Percentiles rank a stretch among this genome's conserved stretches.
phyloP scores from a whole-genome alignment of 2,888 invertebrate genomes.

The Patella pellucida region DNA sequence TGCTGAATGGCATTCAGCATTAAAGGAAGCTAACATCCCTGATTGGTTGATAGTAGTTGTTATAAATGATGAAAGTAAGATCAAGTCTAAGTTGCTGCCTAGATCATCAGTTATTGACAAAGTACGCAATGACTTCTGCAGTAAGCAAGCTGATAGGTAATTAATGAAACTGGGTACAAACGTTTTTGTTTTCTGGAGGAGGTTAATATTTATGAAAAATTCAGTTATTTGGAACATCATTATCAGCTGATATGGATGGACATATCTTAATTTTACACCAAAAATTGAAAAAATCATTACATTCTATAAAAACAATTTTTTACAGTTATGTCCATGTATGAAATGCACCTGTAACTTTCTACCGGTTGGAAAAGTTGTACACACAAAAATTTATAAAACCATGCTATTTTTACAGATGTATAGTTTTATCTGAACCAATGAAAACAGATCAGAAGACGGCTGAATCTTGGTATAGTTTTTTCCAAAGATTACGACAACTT shows the following conservation, averaged over 20 bases:
- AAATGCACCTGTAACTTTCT: too few species aligned
- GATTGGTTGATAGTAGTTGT: constrained; percentile 96
- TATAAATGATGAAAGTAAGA: constrained; percentile 89
- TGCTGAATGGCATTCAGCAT: constrained; percentile 86
- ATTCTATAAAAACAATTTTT: too few species aligned
- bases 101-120: constrained; percentile 94
- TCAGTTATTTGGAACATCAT: not conserved
- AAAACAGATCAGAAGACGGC: constrained; percentile 85
- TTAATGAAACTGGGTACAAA: constrained; percentile 5
- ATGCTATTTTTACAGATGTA: constrained; percentile 76
- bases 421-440: constrained; percentile 91
- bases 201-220: not conserved
- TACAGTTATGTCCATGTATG: too few species aligned
- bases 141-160: constrained; percentile 84
- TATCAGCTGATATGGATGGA: too few species aligned
- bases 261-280: too few species aligned
- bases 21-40: constrained; percentile 81
- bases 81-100: constrained; percentile 85
- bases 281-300: too few species aligned
- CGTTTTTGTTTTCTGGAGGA: not conserved
- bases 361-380: too few species aligned
- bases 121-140: constrained; percentile 92
- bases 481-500: constrained; percentile 85
- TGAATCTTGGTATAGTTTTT: constrained; percentile 90
- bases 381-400: too few species aligned